Conservation (phyloP, 1,140 invertebrate genomes). For the Drosophila tsacasi region DNA sequence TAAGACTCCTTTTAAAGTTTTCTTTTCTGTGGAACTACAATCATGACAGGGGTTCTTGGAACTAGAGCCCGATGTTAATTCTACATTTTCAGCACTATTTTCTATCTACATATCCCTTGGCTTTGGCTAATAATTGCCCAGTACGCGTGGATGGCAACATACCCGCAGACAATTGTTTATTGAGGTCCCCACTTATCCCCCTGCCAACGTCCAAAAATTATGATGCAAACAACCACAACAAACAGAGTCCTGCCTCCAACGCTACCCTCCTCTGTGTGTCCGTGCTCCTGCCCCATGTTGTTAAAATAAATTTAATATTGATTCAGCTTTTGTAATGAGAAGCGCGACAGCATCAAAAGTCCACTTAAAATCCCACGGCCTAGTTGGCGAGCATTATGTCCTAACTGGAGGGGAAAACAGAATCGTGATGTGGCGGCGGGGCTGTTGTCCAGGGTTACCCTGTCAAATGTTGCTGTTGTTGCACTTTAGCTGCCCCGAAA, state of each 20-base stretch:
- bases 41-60: neutral
- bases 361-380: conserved; percentile 65
- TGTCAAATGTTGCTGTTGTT: conserved; percentile 75
- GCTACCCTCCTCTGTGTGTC: neutral
- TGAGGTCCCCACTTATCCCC: conserved; percentile 3
- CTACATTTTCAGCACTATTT: conserved; percentile 8
- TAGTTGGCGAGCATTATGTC: conserved; percentile 58
- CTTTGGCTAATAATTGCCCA: conserved; percentile 56
- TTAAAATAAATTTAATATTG: conserved; percentile 83
- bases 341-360: conserved; percentile 77
- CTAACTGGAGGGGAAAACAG: conserved; percentile 21
- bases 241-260: conserved; percentile 13
- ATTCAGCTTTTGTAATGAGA: conserved; percentile 83
- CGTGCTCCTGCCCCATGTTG: conserved; percentile 7
- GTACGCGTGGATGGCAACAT: conserved; percentile 8
- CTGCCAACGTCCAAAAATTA: conserved; percentile 47
- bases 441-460: conserved; percentile 41
- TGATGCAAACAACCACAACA: conserved; percentile 74
- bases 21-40: neutral
- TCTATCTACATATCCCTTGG: conserved; percentile 18
- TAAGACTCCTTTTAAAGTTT: neutral
- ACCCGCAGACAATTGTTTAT: conserved; percentile 50
- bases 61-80: neutral
- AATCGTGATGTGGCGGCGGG: neutral
- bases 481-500: conserved; percentile 73